A percentile compares a stretch with the other conserved stretches of the same genome.
Evolutionary conservation across 2,113 vertebrate species (phyloP).

Genomic region (Rhabdomys dilectus): DNA sequence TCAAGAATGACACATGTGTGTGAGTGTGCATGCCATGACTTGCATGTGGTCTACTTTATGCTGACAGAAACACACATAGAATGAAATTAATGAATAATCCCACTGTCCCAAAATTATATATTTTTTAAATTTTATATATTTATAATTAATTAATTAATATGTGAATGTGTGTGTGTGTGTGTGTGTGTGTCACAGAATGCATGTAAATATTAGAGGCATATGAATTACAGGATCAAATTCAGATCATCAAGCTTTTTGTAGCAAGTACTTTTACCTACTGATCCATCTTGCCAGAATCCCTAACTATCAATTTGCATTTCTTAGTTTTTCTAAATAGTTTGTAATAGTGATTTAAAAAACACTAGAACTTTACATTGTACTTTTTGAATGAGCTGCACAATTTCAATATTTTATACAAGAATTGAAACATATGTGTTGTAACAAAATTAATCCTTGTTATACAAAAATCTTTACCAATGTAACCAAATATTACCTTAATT

Average conservation of each 20-base stretch:
- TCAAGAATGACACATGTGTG: background rate
- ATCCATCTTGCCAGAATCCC: background rate
- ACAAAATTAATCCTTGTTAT: no score
- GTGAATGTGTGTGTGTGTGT: background rate
- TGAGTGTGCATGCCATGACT: background rate
- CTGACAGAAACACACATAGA: background rate
- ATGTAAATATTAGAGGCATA: background rate
- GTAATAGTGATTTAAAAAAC: no score
- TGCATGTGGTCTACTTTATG: background rate
- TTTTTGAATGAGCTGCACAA: no score
- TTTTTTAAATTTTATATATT: background rate
- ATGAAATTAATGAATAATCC: background rate
- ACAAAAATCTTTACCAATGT: no score
- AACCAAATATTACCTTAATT: no score
- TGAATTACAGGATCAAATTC: background rate
- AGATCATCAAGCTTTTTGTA: background rate
- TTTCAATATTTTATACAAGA: no score
- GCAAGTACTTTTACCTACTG: background rate
- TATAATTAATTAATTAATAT: background rate
- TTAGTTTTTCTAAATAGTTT: background rate
- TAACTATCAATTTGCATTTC: background rate
- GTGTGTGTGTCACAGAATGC: background rate
- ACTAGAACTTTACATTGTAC: no score
- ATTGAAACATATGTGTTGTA: no score
- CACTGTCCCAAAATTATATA: background rate